A percentile compares a stretch with the other conserved stretches of the same genome.
These are phyloP conservation scores for Pempheris klunzingeri DNA, from an alignment of 2,797 vertebrate species.

Conservation along the genomic window DNA sequence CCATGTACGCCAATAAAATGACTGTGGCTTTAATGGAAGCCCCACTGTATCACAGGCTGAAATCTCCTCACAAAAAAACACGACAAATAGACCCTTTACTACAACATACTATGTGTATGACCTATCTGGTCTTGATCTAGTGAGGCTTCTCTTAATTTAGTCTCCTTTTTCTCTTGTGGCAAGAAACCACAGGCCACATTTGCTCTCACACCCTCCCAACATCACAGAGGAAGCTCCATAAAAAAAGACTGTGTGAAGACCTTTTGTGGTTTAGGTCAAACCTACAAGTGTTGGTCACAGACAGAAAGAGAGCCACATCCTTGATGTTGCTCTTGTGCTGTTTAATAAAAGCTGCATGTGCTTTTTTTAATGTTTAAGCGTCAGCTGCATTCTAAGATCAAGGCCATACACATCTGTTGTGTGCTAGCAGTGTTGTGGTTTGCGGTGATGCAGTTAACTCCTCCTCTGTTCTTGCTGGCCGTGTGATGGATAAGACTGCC, in stretches of 20 bases:
- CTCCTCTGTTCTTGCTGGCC: constrained; percentile 24
- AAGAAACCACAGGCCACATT: constrained; percentile 55
- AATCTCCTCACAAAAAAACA: constrained; percentile 20
- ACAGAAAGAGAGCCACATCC: constrained; percentile 43
- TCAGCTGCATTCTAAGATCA: constrained; percentile 32
- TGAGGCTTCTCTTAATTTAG: constrained; percentile 53
- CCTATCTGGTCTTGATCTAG: constrained; percentile 54
- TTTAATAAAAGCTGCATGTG: constrained; percentile 65
- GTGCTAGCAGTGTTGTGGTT: constrained; percentile 27
- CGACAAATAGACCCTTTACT: not conserved
- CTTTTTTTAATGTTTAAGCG: constrained; percentile 36
- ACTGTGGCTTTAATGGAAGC: not conserved
- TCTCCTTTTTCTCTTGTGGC: constrained; percentile 64
- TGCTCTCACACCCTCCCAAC: constrained; percentile 56
- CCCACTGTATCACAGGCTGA: not conserved
- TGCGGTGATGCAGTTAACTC: constrained; percentile 44
- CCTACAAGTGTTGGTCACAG: constrained; percentile 40
- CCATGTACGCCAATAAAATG: not conserved
- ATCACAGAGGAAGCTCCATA: constrained; percentile 53
- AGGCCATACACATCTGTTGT: constrained; percentile 36
- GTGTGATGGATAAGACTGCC: constrained; percentile 66
- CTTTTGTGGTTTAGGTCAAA: constrained; percentile 51
- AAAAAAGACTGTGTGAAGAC: constrained; percentile 23
- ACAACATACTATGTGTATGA: not conserved
- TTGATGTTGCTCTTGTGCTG: constrained; percentile 46